Percentiles rank a stretch among this genome's conserved stretches.
phyloP scores from a whole-genome alignment of 37 sponge, comb jelly and placozoan species.

The Aplysina aerophoba region DNA sequence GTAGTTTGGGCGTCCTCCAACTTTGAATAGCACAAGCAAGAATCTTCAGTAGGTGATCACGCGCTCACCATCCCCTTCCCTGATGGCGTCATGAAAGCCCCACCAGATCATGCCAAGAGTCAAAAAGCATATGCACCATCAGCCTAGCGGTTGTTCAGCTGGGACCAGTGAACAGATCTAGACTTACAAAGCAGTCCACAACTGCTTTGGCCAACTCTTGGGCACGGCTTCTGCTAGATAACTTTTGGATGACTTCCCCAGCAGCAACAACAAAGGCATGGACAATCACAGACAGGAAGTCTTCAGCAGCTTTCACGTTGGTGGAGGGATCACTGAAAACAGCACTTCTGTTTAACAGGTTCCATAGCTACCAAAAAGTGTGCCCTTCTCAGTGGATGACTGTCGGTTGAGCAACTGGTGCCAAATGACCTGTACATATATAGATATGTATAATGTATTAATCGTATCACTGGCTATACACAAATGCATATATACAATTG shows the following conservation, averaged over 20 bases:
- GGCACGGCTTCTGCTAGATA: too few relatives aligned
- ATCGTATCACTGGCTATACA: neutral
- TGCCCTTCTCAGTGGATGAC: constrained; percentile 36
- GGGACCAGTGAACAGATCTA: neutral
- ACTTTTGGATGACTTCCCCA: neutral
- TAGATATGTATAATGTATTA: too few relatives aligned
- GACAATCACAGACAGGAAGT: constrained; percentile 28
- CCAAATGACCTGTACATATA: constrained; percentile 34
- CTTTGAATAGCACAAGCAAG: neutral
- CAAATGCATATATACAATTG: neutral
- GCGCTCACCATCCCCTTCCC: neutral
- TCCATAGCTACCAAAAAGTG: constrained; percentile 47
- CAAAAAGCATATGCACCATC: too few relatives aligned
- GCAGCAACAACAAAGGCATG: constrained; percentile 45
- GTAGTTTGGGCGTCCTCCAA: neutral
- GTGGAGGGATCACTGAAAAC: constrained; percentile 28
- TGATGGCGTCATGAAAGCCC: neutral
- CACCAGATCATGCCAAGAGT: neutral
- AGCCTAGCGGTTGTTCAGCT: neutral
- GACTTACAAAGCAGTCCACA: neutral
- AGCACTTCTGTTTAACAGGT: constrained; percentile 12
- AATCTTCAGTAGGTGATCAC: neutral
- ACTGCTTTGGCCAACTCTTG: neutral
- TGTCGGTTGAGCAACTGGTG: neutral
- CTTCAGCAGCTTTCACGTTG: constrained; percentile 51